Conservation (phyloP, 2,797 vertebrate species). For the Parauchenoglanis punctatus region DNA sequence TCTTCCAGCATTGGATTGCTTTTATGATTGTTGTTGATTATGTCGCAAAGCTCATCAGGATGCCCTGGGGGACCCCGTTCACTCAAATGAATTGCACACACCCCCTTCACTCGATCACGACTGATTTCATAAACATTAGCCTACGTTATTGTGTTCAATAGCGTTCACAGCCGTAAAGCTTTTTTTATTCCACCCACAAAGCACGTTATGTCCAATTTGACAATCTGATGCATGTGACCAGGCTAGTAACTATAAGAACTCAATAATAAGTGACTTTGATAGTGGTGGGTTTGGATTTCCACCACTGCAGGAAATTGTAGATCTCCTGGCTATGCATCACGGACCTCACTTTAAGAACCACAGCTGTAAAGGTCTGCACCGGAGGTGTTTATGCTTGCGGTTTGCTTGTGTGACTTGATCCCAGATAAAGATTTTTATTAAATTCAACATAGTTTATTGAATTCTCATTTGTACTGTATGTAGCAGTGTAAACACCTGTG, state of each 20-base stretch:
- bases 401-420: constrained; percentile 25
- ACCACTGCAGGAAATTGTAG: neutral
- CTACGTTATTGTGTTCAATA: neutral
- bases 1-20: neutral
- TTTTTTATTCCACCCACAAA: neutral
- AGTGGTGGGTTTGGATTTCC: neutral
- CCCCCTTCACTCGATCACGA: too few relatives aligned
- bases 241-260: neutral
- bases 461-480: neutral
- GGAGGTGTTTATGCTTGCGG: constrained; percentile 26
- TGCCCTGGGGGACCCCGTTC: too few relatives aligned
- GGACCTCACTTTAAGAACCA: neutral
- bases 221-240: neutral
- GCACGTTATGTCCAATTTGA: neutral
- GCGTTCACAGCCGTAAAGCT: neutral
- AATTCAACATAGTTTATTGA: neutral
- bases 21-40: neutral
- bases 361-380: neutral
- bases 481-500: neutral
- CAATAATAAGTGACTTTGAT: neutral
- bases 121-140: neutral
- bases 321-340: neutral
- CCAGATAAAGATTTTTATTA: constrained; percentile 10
- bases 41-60: neutral
- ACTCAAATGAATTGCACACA: neutral